Base-by-base conservation (phyloP, 2,113 vertebrate genomes). In the Lates calcarifer region DNA sequence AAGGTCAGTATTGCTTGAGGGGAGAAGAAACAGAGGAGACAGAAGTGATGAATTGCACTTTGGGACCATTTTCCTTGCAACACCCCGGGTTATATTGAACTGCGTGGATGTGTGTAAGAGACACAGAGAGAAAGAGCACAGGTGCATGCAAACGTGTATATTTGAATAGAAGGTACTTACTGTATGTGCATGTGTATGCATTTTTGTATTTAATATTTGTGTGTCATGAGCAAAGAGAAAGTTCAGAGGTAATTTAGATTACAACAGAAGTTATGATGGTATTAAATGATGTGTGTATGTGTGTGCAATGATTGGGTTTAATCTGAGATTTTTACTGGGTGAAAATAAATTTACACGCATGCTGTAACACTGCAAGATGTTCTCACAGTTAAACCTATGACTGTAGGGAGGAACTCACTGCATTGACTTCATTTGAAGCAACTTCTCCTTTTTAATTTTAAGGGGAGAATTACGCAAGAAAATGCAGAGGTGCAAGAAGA, bases 11-110 rank as follows among this genome's bases (percentile, higher is more conserved):
- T 63, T 77, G 83, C 87, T 82, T 26, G 3, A 78, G 78, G 84
- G 53, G 37, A 66, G 77, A 90, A 65, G 79, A 71, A 72, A 66
- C 60, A 49, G 33, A 75, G 55, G 57, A 82, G 79, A 88, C 67
- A 74, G 64, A 66, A 77, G 77, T 91, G 86, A 91, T 89, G 76
- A 89, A 86, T 87, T 86, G 86, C 81, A 87, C 47, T 86, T 74
- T 80, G 47, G 62, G 31, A 81, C 43, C 24, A 6, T 80, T 87
- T 77, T 84, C n/a, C 60, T 35, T 45, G 75, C 60, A 74, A n/a
- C 55, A 65, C 66, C 68, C 13, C 63, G 35, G 78, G 81, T 81
- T 57, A 60, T 77, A 81, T 51, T 82, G 64, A 76, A 78, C 64
- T 35, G 35, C 18, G 51, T 72, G 72, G 39, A 49, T 69, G 73